Percentiles rank a stretch among this genome's conserved stretches.
These are phyloP conservation scores for Aphis gossypii DNA, from an alignment of 1,140 invertebrate species.

Conservation along the genomic window DNA sequence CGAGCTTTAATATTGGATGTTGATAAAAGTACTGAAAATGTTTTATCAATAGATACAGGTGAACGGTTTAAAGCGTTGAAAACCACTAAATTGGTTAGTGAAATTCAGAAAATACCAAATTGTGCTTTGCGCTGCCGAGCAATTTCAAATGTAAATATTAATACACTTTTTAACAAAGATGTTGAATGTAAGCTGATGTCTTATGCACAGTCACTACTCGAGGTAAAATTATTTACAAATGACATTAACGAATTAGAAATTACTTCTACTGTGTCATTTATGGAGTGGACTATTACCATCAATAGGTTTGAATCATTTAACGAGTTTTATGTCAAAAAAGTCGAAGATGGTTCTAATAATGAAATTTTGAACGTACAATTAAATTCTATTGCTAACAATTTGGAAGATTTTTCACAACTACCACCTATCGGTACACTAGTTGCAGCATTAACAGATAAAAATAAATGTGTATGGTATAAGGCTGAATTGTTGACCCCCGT, in stretches of 20 bases:
- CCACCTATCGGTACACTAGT: background rate
- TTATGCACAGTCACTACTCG: background rate
- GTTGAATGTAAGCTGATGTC: slow-evolving; percentile 34
- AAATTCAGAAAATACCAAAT: slow-evolving; percentile 48
- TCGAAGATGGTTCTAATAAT: background rate
- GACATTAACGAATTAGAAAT: background rate
- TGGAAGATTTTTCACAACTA: background rate
- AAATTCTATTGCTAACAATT: background rate
- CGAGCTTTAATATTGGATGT: slow-evolving; percentile 7
- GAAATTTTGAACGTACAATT: no score
- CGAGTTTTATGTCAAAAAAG: slow-evolving; percentile 20
- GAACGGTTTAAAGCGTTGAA: slow-evolving; percentile 22
- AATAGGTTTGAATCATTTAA: slow-evolving; percentile 34
- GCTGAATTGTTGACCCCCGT: background rate
- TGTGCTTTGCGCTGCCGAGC: slow-evolving; percentile 10
- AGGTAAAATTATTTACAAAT: slow-evolving; percentile 4
- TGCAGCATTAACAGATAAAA: background rate
- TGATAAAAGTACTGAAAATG: background rate
- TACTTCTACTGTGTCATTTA: background rate
- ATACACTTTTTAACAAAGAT: slow-evolving; percentile 25
- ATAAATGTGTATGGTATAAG: background rate
- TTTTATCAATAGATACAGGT: slow-evolving; percentile 41
- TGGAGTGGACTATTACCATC: background rate
- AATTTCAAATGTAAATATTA: background rate
- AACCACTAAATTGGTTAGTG: slow-evolving; percentile 42